Evolutionary conservation across 1,140 invertebrate species (phyloP), one percentile per base, ranked within the genome.

Genomic region (Pogonomyrmex barbatus): DNA sequence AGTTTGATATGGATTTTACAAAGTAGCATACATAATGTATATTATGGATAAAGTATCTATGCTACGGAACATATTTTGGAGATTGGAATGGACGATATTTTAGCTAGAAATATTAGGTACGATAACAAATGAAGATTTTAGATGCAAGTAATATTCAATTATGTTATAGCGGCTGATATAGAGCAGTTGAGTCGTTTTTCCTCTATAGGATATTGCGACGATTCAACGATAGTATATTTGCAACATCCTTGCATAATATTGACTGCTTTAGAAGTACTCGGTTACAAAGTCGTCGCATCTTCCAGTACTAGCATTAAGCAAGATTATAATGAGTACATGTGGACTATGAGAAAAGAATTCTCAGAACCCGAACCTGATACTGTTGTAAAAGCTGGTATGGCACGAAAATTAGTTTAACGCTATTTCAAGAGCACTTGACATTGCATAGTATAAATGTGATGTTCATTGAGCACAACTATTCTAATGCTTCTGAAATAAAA

Each of bases 281-380:
- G 97, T 62, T 98, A 98, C 94, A 97, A 97, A 95, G 97, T 98
- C 62, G 97, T 98, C 42, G 97, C 97, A 85, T 98, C 97, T 45
- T 98, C 97, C 86, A 98, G 97, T 68, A 97, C 97, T 82, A 96
- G 97, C 85, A 97, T 98, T 47, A 98, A 98, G 94, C 97, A 98
- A 94, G 97, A 98, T 93, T 97, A 98, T 92, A 98, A 98, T 96
- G 97, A 98, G 92, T 98, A 98, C 91, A 98, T 98, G 97, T 98
- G 98, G 98, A 98, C 98, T 94, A 97, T 98, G 97, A 97, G 97
- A 96, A 97, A 97, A 94, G 97, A 98, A 89, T 98, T 98, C 94
- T 95, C 96, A 73, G 97, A 98, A 92, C 97, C 97, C 62, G 97
- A 98, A 93, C 95, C 95, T 45, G 93, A 94, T 87, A 79, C 91